These are phyloP conservation scores for Camponotus floridanus DNA, from an alignment of 1,140 invertebrate species.

Conservation along the genomic window DNA sequence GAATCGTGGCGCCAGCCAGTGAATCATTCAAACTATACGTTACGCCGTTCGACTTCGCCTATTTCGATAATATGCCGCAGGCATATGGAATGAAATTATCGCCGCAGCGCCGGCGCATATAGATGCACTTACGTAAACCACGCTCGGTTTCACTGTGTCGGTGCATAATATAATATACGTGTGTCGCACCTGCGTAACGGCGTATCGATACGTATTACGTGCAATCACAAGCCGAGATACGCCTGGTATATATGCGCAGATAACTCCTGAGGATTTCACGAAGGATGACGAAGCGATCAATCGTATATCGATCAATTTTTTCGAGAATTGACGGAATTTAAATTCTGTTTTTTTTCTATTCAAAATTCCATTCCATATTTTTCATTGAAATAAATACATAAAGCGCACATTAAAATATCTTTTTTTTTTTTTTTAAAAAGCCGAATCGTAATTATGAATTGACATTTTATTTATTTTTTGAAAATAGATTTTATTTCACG, in stretches of 20 bases:
- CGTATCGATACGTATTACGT: constrained; percentile 4
- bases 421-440: neutral
- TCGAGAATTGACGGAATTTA: neutral
- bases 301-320: neutral
- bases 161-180: constrained; percentile 28
- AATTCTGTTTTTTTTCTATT: neutral
- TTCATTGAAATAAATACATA: neutral
- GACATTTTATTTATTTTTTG: constrained; percentile 6
- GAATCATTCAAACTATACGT: constrained; percentile 66
- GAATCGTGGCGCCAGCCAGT: constrained; percentile 73
- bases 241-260: neutral
- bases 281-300: constrained; percentile 12
- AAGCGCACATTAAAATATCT: too few relatives aligned
- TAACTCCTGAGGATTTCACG: constrained; percentile 1
- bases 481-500: neutral
- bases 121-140: constrained; percentile 63
- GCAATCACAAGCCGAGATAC: constrained; percentile 3
- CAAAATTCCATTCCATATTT: neutral
- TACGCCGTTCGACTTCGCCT: constrained; percentile 53
- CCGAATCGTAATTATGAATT: neutral
- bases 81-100: constrained; percentile 64
- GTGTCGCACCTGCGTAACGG: constrained; percentile 34
- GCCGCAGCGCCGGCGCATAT: constrained; percentile 36
- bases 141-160: neutral
- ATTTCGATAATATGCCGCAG: constrained; percentile 55